These are phyloP conservation scores for Lagria hirta DNA, from an alignment of 2,888 invertebrate species.

Conservation along the genomic window DNA sequence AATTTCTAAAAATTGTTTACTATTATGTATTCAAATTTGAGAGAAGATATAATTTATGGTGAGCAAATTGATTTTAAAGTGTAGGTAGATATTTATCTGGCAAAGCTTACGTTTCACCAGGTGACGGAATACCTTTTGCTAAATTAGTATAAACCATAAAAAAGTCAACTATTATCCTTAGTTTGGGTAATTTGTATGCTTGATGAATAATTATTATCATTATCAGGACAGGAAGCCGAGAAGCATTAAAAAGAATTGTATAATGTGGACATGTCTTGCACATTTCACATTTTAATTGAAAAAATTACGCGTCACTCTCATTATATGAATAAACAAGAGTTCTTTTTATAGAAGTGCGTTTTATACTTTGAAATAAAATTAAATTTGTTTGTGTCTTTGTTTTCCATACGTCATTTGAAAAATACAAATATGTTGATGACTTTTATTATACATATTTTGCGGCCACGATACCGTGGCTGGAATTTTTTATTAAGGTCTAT, in stretches of 20 bases:
- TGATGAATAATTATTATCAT: conserved; percentile 26
- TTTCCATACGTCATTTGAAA: conserved; percentile 18
- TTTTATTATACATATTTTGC: too few species aligned
- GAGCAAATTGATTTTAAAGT: too few species aligned
- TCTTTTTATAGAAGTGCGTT: conserved; percentile 22
- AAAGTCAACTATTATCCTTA: conserved; percentile 5
- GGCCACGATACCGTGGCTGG: too few species aligned
- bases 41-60: too few species aligned
- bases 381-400: not conserved
- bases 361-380: conserved; percentile 10
- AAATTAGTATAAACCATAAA: conserved; percentile 11
- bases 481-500: too few species aligned
- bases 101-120: conserved; percentile 1
- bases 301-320: conserved; percentile 24
- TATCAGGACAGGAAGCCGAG: conserved; percentile 27
- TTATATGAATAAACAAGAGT: conserved; percentile 26
- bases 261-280: conserved; percentile 24
- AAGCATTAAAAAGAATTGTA: conserved; percentile 25
- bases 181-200: conserved; percentile 22
- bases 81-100: too few species aligned
- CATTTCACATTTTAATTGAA: conserved; percentile 28
- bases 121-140: conserved; percentile 1
- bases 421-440: conserved; percentile 9
- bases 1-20: too few species aligned
- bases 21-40: too few species aligned